phyloP scores from a whole-genome alignment of 2,113 vertebrate genomes.

The Phrynosoma blainvillii region DNA sequence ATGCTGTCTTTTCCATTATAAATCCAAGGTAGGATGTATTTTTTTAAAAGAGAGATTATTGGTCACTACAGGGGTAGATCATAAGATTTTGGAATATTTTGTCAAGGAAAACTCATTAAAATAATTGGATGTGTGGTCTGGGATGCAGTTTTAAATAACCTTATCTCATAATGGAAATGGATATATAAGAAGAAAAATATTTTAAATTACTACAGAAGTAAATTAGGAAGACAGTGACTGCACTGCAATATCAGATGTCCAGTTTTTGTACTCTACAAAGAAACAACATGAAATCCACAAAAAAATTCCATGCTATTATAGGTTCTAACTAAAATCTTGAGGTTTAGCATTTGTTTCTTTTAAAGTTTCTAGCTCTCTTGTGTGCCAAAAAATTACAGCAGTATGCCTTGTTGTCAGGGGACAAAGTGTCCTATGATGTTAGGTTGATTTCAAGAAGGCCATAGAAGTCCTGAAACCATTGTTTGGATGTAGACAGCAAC shows the following conservation, averaged over 20 bases:
- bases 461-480: no score
- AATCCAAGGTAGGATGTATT: conserved; percentile 63
- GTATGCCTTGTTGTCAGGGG: not conserved
- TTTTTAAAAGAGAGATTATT: conserved; percentile 60
- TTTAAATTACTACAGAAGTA: not conserved
- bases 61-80: conserved; percentile 56
- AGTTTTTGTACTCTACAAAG: not conserved
- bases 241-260: not conserved
- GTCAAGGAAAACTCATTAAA: conserved; percentile 1
- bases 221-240: not conserved
- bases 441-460: no score
- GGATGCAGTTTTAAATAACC: not conserved
- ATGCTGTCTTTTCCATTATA: conserved; percentile 70
- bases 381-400: not conserved
- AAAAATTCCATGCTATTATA: not conserved
- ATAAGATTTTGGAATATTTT: conserved; percentile 43
- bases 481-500: no score
- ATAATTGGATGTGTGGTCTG: conserved; percentile 7
- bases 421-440: not conserved
- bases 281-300: not conserved
- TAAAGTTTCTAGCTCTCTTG: not conserved
- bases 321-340: not conserved
- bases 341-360: no score
- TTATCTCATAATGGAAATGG: conserved; percentile 48
- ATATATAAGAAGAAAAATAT: not conserved